Base-by-base conservation (phyloP, 2,797 vertebrate species). In the Enoplosus armatus region DNA sequence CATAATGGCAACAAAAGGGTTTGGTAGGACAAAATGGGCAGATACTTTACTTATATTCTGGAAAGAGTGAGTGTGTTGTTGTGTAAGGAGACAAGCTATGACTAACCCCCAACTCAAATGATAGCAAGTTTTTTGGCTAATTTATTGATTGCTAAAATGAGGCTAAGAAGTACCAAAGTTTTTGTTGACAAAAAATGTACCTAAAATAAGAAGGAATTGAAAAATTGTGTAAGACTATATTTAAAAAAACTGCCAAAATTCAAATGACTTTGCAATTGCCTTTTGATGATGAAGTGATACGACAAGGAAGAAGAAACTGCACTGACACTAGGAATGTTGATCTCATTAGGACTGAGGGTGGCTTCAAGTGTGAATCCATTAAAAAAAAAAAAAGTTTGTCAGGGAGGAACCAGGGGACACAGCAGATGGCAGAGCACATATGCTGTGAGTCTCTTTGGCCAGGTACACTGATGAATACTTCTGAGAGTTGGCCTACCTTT, bases 381-480 rank as follows among this genome's bases (percentile, higher is more conserved):
- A n/a, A n/a, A n/a, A n/a, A n/a, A n/a, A n/a, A n/a, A 79, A 87
- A 89, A 85, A 74, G 87, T 89, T 90, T 87, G 88, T 91, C 79
- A 71, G 77, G 56, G 26, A 62, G 56, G 75, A 77, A 78, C 78
- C 31, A 41, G 58, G 89, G 83, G 80, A 89, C 60, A 47, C 37
- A 80, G 75, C 92, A 94, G 93, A 94, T 94, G 91, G 90, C 80
- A 72, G 78, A 72, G 88, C 82, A 79, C 91, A 93, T 90, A 90
- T 91, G 90, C 71, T 83, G 75, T 24, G 71, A 63, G 77, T 90
- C 82, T 88, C 74, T 92, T 80, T 84, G 85, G 85, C 88, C 90
- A 89, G 83, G 84, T 91, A 83, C 86, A 80, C 82, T 66, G 81
- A 84, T 85, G 87, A 93, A 86, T 89, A 82, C 90, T 89, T 91